Evolutionary conservation across 2,888 invertebrate species (phyloP), one percentile per base, ranked within the genome.

Genomic region (Limnephilus auricula): DNA sequence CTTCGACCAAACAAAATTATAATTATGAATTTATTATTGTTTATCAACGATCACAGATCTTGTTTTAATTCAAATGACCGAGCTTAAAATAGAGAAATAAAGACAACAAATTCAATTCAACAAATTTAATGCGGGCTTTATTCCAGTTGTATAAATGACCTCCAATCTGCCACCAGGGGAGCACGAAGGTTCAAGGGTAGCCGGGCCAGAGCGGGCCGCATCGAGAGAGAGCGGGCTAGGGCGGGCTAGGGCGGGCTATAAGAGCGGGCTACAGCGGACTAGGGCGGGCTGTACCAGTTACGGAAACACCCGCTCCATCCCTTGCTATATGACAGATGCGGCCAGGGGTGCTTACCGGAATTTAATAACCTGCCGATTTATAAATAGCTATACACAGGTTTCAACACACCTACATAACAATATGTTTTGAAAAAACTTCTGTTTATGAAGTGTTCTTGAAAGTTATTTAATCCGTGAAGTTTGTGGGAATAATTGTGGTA

Each of bases 141-240:
- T 18, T 80, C 15, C 25, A n/a, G 65, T 65, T 80, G 80, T 80
- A 13, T 30, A 80, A n/a, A 80, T 80, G 80, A 80, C 80, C 80
- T 80, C 80, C 80, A 30, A 80, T 80, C 80, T 31, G 32, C 30
- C 12, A 32, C 32, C 13, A 31, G 32, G 31, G 31, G 32, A 32
- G 80, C 80, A 80, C 31, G 32, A 31, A 80, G 80, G 80, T 80
- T 80, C 80, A 80, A 80, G 80, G 80, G 80, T 80, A 80, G 80
- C 80, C 80, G 31, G 80, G 30, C 15, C 80, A 15, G 80, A 32
- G 80, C 80, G 32, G 13, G 80, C 13, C 31, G 15, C 80, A 80
- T 25, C 25, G 65, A 25, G 65, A 6, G 5, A 65, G 25, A n/a
- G 65, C 65, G 65, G 25, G 25, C 25, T 25, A 25, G 25, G 25